These are phyloP conservation scores for Dreissena rostriformis DNA, from an alignment of 1,140 invertebrate species.

Conservation along the genomic window DNA sequence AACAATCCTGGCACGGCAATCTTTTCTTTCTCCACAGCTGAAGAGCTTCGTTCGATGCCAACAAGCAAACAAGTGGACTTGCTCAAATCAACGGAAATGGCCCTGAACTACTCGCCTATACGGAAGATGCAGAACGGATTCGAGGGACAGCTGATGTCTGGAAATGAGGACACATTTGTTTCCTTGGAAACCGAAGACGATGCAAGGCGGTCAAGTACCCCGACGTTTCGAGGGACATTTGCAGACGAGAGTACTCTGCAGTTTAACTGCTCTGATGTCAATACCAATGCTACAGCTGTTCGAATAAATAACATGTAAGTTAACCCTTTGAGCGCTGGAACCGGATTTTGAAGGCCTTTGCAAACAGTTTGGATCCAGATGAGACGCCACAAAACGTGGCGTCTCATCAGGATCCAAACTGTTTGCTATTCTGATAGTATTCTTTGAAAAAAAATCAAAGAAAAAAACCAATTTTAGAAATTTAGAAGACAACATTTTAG, in stretches of 20 bases:
- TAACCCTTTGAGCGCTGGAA: background rate
- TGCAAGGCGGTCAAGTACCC: conserved; percentile 49
- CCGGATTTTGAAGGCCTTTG: too few species aligned
- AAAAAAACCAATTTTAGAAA: too few species aligned
- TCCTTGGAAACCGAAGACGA: conserved; percentile 53
- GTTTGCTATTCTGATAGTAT: too few species aligned
- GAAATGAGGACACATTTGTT: conserved; percentile 51
- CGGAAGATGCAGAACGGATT: conserved; percentile 30
- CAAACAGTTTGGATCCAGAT: too few species aligned
- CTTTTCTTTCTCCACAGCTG: conserved; percentile 14
- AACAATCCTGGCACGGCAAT: too few species aligned
- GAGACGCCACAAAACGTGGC: too few species aligned
- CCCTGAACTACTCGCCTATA: conserved; percentile 48
- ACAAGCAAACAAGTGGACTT: conserved; percentile 1
- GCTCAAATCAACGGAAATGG: conserved; percentile 9
- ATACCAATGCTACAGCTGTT: conserved; percentile 30
- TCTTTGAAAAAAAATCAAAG: too few species aligned
- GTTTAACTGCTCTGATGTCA: conserved; percentile 26
- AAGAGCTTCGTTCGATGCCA: conserved; percentile 17
- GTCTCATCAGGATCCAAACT: too few species aligned
- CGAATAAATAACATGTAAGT: conserved; percentile 51
- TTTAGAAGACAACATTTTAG: too few species aligned
- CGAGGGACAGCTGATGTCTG: conserved; percentile 24
- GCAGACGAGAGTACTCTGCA: conserved; percentile 6
- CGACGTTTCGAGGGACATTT: conserved; percentile 12